Evolutionary conservation across 1,140 invertebrate genomes (phyloP).

Genomic region (Microplitis demolitor): DNA sequence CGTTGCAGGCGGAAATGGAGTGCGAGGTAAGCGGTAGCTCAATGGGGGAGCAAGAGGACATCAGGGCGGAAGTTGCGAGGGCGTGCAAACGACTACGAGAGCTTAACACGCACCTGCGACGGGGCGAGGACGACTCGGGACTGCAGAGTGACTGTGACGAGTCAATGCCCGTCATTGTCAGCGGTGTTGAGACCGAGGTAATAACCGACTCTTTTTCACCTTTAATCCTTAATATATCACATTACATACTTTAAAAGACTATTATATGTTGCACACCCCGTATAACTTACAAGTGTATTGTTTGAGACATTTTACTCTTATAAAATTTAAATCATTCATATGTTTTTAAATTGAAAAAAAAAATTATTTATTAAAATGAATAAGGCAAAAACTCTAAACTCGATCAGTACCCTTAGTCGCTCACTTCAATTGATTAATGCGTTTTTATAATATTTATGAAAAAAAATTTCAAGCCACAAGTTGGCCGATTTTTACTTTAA

Average conservation of each 20-base stretch:
- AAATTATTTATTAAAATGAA: neutral
- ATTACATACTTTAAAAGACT: too few species aligned
- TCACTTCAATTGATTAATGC: too few species aligned
- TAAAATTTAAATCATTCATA: too few species aligned
- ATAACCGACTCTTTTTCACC: conserved; percentile 18
- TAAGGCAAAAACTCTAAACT: too few species aligned
- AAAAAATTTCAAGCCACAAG: too few species aligned
- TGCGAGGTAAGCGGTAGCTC: conserved; percentile 66
- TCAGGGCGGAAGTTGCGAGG: conserved; percentile 68
- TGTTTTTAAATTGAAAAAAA: too few species aligned
- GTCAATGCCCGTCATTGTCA: conserved; percentile 59
- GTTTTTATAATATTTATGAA: too few species aligned
- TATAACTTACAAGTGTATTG: too few species aligned
- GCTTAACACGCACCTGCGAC: conserved; percentile 71
- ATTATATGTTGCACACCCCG: too few species aligned
- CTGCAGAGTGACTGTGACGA: conserved; percentile 65
- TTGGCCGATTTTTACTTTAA: too few species aligned
- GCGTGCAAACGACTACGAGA: conserved; percentile 70
- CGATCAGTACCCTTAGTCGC: too few species aligned
- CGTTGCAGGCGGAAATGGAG: conserved; percentile 78
- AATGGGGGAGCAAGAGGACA: conserved; percentile 66
- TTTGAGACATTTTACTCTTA: too few species aligned
- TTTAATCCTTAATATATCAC: neutral
- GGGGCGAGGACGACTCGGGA: conserved; percentile 71
- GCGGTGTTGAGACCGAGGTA: conserved; percentile 51